Conservation (phyloP, 2,888 invertebrate species). For the Pteria penguin region DNA sequence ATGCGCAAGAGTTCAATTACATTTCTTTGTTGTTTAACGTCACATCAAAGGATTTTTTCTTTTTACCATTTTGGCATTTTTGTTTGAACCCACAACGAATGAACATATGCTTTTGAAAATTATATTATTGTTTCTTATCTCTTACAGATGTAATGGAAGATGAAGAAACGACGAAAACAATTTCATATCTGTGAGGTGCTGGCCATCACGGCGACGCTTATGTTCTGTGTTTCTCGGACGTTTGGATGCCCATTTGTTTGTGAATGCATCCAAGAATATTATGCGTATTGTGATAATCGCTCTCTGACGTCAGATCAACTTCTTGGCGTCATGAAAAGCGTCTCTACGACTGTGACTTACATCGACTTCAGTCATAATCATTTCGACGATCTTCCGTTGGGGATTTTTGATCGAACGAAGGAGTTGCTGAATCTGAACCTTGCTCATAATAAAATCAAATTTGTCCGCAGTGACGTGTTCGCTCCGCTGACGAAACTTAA, state of each 20-base stretch:
- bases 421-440: conserved; percentile 47
- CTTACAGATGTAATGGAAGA: conserved; percentile 10
- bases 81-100: too few species aligned
- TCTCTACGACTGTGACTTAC: conserved; percentile 57
- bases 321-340: conserved; percentile 31
- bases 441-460: conserved; percentile 49
- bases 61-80: not conserved
- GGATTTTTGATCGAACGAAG: conserved; percentile 27
- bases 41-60: not conserved
- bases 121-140: not conserved
- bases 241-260: conserved; percentile 62
- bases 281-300: conserved; percentile 62
- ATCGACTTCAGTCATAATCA: conserved; percentile 63
- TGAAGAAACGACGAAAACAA: conserved; percentile 5
- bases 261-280: conserved; percentile 56
- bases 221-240: conserved; percentile 29
- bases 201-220: not conserved
- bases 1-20: not conserved
- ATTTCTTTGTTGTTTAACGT: not conserved
- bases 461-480: conserved; percentile 44
- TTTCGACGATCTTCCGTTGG: conserved; percentile 40
- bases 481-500: conserved; percentile 46
- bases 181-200: not conserved
- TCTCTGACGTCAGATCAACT: conserved; percentile 51
- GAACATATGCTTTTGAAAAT: too few species aligned